Evolutionary conservation across 2,888 invertebrate species (phyloP).

Genomic region (Hirtodrosophila histrioides): DNA sequence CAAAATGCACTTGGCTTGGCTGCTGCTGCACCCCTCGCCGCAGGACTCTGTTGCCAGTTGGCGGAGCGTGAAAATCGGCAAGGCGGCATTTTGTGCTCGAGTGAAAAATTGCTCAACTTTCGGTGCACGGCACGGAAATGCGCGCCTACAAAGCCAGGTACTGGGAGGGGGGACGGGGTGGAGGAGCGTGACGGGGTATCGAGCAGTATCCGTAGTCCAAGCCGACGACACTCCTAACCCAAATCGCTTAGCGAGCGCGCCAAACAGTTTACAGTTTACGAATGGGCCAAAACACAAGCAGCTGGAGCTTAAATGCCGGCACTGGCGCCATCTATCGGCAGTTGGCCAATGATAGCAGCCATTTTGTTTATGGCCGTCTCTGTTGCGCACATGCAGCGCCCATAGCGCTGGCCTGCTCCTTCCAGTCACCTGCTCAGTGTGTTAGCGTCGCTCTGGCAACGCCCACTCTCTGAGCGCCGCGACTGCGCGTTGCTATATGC

Average conservation of each 20-base stretch:
- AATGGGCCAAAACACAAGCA: conserved; percentile 55
- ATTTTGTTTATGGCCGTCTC: conserved; percentile 83
- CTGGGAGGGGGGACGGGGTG: background rate
- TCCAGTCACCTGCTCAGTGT: conserved; percentile 77
- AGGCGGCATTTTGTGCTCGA: conserved; percentile 67
- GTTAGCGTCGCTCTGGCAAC: conserved; percentile 74
- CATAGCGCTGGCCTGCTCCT: conserved; percentile 60
- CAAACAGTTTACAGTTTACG: conserved; percentile 69
- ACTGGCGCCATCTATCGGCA: conserved; percentile 83
- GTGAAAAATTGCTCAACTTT: conserved; percentile 73
- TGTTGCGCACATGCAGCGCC: conserved; percentile 31
- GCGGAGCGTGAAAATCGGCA: conserved; percentile 65
- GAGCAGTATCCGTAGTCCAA: conserved; percentile 8
- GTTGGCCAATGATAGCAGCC: conserved; percentile 82
- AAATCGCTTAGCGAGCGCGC: conserved; percentile 78
- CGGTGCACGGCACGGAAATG: conserved; percentile 58
- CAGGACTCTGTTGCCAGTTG: background rate
- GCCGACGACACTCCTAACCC: conserved; percentile 74
- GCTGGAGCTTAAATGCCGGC: conserved; percentile 45
- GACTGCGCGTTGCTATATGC: conserved; percentile 63
- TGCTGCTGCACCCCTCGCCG: background rate
- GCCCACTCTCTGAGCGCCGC: conserved; percentile 75
- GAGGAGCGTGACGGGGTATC: background rate
- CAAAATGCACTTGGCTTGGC: conserved; percentile 64
- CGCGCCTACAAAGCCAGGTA: conserved; percentile 47